A percentile compares a stretch with the other conserved stretches of the same genome.
These are phyloP conservation scores for Crematogaster levior DNA, from an alignment of 2,888 invertebrate species.

Conservation along the genomic window DNA sequence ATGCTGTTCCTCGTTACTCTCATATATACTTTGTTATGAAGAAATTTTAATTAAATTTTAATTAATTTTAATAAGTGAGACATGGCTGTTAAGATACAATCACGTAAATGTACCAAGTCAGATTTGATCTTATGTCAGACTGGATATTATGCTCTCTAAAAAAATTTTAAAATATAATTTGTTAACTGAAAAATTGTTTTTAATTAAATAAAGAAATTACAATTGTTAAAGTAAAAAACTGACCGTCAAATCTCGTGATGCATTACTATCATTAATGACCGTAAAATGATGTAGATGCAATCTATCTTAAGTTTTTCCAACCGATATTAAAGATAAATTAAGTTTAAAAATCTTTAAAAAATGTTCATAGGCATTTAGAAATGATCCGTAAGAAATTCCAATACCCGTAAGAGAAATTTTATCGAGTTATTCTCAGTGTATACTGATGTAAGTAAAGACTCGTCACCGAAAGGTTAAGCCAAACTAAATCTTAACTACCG, in stretches of 20 bases:
- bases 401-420: background rate
- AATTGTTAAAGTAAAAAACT: background rate
- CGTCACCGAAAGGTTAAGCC: constrained; percentile 13
- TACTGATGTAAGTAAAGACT: background rate
- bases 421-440: background rate
- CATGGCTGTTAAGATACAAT: no score
- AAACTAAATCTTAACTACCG: constrained; percentile 32
- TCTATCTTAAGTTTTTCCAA: background rate
- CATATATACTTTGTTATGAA: background rate
- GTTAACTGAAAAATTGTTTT: background rate
- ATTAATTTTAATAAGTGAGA: no score
- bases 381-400: background rate
- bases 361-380: background rate
- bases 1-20: background rate
- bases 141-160: no score
- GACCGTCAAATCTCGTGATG: background rate
- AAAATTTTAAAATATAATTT: no score
- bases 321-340: background rate
- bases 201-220: background rate
- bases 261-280: no score
- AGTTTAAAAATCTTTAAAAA: background rate
- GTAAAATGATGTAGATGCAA: background rate
- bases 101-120: no score
- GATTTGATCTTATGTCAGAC: no score
- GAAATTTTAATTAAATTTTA: background rate